Base-by-base conservation (phyloP, 2,113 vertebrate species). In the Eclectus roratus region DNA sequence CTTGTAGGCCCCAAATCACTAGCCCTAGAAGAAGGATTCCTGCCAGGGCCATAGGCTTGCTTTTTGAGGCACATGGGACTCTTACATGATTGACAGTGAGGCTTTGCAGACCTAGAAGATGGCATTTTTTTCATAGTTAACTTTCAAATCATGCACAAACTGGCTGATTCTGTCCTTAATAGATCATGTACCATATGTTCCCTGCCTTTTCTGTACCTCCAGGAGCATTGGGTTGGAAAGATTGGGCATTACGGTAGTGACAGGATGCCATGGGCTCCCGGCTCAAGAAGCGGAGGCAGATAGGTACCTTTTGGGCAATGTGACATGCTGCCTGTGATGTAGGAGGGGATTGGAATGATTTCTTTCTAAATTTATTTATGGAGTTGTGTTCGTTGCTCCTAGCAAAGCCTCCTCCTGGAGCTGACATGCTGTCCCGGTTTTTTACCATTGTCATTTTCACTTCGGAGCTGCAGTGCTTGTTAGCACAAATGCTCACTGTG, bases 71-170 rank as follows among this genome's bases (percentile, higher is more conserved):
- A 4, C 13, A 1, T 7, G 17, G 13, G 24, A 23, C 52, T 66
- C 21, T 35, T 3, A 6, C 31, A 5, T n/a, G 52, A 63, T 52
- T 46, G 53, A 1, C 29, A n/a, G 2, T 10, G 41, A 66, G 20
- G 31, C 28, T 83, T 37, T 80, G 39, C 33, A 80, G 44, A 28
- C 12, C 37, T 76, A 37, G 13, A 19, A 73, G 28, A 6, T 46
- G 14, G 0, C 5, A 56, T 72, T 64, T 46, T 82, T 82, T 13
- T n/a, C 11, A 1, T 6, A 28, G 21, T 14, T 85, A 10, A 41
- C 0, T 0, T 65, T 55, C 7, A 5, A 44, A 65, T 2, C 28
- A 0, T 9, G 27, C 58, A 7, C 44, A 29, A 3, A 8, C 2
- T 24, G 28, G 1, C 28, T 44, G 8, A 21, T 43, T 52, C 84